Percentiles rank a stretch among this genome's conserved stretches.
phyloP scores from a whole-genome alignment of 1,140 invertebrate species.

The Drosophila murphyi region DNA sequence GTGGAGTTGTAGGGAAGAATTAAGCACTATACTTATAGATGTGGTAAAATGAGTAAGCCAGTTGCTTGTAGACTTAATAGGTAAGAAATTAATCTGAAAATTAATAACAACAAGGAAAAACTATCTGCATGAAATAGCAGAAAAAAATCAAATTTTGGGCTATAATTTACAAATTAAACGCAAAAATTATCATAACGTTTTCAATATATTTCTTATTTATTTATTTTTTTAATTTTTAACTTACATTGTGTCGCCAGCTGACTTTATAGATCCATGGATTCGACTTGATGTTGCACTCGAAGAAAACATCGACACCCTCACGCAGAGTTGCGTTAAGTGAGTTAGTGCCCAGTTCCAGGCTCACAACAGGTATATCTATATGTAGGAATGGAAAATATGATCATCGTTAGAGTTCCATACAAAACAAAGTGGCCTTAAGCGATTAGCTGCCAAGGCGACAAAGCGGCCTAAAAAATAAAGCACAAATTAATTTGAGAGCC shows the following conservation, averaged over 20 bases:
- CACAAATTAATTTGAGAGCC: conserved; percentile 46
- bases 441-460: conserved; percentile 18
- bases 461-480: neutral
- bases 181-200: too few species aligned
- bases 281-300: conserved; percentile 94
- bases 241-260: conserved; percentile 93
- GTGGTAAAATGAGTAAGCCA: too few species aligned
- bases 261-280: conserved; percentile 95
- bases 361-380: conserved; percentile 92
- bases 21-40: too few species aligned
- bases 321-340: conserved; percentile 90
- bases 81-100: too few species aligned
- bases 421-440: neutral
- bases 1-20: neutral
- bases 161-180: too few species aligned
- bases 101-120: too few species aligned
- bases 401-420: neutral
- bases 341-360: conserved; percentile 91
- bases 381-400: neutral
- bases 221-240: conserved; percentile 60
- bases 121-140: too few species aligned
- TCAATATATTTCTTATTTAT: neutral
- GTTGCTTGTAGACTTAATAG: too few species aligned
- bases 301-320: conserved; percentile 95
- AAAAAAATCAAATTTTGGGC: too few species aligned